Base-by-base conservation (phyloP, 2,113 vertebrate genomes). In the Dasyornis broadbenti region DNA sequence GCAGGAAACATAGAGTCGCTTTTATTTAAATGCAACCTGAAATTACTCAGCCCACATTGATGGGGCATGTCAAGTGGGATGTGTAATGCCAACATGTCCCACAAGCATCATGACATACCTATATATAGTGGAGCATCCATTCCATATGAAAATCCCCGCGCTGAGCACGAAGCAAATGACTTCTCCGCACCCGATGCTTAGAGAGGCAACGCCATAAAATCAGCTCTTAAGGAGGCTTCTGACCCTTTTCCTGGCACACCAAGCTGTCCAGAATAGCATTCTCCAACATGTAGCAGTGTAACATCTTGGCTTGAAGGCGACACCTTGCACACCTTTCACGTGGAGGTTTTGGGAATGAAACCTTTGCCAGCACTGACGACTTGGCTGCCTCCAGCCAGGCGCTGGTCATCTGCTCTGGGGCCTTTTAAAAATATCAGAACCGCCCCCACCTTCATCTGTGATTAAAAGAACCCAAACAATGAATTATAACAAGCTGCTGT, bases 31-130 rank as follows among this genome's bases (percentile, higher is more conserved):
- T 45, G 39, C 57, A 96, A 39, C 45, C 71, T 86, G 79, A 79
- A 91, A 93, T 76, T 89, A 56, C 65, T 89, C 87, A 85, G 75
- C 89, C 82, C 86, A 83, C 50, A 0, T 92, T 61, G 76, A 77
- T 11, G 60, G 86, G 93, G 68, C 91, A 80, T 35, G 82, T 77
- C 85, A 90, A 86, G 94, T 93, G 82, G 95, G 90, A 92, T 86
- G 85, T 93, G 79, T 90, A 80, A 95, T 77, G 80, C 66, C 85
- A 93, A 66, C 35, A 79, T 69, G 86, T 96, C 82, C 63, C 92
- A 77, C 88, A 70, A 24, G 73, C 30, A 2, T 37, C 82, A 79
- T 94, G 82, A 79, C 75, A 79, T 28, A 40, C 47, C 78, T 82
- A 72, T 87, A 61, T 69, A 57, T 65, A 57, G n/a, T 15, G 35